Percentiles rank a stretch among this genome's conserved stretches.
These are phyloP conservation scores for Vidua chalybeata DNA, from an alignment of 2,113 vertebrate species.

Conservation along the genomic window DNA sequence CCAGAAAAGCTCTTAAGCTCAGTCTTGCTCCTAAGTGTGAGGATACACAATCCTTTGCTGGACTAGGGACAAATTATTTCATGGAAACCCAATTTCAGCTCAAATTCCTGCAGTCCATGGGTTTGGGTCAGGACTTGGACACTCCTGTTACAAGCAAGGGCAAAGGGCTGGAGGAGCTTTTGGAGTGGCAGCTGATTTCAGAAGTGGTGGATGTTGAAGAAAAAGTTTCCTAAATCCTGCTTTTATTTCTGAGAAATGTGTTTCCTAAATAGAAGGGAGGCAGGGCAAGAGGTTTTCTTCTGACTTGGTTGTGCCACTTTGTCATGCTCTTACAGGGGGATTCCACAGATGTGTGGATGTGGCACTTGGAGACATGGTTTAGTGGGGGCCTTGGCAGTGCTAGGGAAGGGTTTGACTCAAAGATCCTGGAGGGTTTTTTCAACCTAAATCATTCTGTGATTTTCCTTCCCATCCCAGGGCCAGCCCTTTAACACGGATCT, in stretches of 20 bases:
- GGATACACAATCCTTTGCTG: neutral
- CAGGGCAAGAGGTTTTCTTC: neutral
- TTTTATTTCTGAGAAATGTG: neutral
- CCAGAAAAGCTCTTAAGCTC: conserved; percentile 30
- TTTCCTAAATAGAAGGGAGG: neutral
- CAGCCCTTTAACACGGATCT: neutral
- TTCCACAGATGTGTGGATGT: neutral
- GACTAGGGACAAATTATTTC: neutral
- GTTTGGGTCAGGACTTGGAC: neutral
- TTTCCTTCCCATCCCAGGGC: neutral
- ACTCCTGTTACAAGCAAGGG: neutral
- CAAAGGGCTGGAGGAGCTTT: neutral
- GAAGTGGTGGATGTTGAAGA: neutral
- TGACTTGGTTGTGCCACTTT: neutral
- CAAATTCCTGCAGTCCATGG: neutral
- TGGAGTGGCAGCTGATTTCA: neutral
- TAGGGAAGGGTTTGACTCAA: neutral
- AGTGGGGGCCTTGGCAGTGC: neutral
- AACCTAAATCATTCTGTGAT: neutral
- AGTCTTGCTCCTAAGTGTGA: neutral
- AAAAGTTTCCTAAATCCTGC: neutral
- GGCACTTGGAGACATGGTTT: neutral
- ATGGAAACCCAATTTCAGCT: neutral
- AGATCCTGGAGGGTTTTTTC: neutral
- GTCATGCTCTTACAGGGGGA: fast-evolving